Conservation (phyloP, 2,888 invertebrate genomes). For the Cylindroiulus punctatus region DNA sequence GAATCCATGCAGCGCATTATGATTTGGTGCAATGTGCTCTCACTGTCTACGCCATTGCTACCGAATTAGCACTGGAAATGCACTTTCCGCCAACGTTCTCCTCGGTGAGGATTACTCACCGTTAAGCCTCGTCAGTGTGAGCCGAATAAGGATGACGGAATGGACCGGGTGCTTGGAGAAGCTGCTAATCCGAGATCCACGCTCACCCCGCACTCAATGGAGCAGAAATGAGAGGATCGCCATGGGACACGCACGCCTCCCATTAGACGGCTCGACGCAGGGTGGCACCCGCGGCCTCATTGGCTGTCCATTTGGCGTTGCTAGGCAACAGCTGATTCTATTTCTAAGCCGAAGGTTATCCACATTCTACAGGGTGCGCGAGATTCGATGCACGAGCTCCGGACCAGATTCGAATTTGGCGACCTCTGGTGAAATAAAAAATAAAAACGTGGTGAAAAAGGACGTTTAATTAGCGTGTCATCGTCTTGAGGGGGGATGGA, state of each 20-base stretch:
- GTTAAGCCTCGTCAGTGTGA: background rate
- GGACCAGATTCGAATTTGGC: background rate
- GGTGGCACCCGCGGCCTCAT: background rate
- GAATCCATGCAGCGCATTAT: too few species aligned
- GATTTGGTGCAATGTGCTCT: too few species aligned
- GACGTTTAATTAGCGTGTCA: too few species aligned
- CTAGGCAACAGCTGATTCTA: background rate
- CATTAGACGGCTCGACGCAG: background rate
- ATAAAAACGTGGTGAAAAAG: too few species aligned
- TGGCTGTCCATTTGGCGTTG: background rate
- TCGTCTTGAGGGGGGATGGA: too few species aligned
- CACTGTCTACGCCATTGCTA: too few species aligned
- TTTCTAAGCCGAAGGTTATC: background rate
- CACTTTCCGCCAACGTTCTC: too few species aligned
- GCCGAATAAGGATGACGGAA: background rate
- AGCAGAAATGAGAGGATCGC: background rate
- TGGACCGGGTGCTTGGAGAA: background rate
- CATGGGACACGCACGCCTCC: background rate
- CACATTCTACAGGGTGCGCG: background rate
- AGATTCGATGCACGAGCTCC: too few species aligned
- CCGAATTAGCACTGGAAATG: too few species aligned
- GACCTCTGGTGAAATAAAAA: too few species aligned
- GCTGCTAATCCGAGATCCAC: constrained; percentile 28
- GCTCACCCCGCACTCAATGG: constrained; percentile 19
- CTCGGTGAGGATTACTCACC: background rate